Conservation (phyloP, 2,113 vertebrate genomes). For the Petrocephalus microphthalmus region DNA sequence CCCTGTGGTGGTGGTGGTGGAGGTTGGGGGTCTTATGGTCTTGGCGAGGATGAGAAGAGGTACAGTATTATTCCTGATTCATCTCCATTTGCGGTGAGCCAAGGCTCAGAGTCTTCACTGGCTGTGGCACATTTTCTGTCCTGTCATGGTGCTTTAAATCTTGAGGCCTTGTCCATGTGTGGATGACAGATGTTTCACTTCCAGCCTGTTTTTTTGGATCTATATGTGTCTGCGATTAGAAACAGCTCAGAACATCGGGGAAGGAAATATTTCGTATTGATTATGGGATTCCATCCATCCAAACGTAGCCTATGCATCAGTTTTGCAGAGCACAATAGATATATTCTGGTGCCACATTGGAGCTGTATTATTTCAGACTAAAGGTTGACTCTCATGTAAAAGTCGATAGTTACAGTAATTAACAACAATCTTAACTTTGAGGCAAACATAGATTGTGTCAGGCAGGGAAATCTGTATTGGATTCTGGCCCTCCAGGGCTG, state of each 20-base stretch:
- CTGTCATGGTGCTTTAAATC: not conserved
- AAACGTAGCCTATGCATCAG: too few relatives aligned
- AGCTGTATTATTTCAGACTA: too few relatives aligned
- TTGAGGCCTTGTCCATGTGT: not conserved
- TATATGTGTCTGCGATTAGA: not conserved
- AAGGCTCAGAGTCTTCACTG: not conserved
- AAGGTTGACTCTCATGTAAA: too few relatives aligned
- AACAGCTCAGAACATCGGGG: not conserved
- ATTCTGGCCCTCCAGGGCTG: too few relatives aligned
- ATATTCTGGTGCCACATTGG: too few relatives aligned
- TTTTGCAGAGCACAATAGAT: too few relatives aligned
- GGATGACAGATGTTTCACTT: not conserved
- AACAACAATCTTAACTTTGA: too few relatives aligned
- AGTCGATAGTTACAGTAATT: too few relatives aligned
- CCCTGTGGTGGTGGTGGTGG: not conserved
- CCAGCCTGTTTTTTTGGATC: not conserved
- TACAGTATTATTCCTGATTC: not conserved
- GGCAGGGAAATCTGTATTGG: not conserved
- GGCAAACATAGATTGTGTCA: not conserved
- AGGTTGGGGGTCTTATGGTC: not conserved
- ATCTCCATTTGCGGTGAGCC: not conserved
- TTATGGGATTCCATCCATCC: not conserved
- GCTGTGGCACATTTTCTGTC: not conserved
- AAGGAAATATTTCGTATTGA: not conserved
- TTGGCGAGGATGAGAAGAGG: not conserved